Evolutionary conservation across 2,797 vertebrate genomes (phyloP), one percentile per base, ranked within the genome.

Genomic region (Ptychobarbus kaznakovi): DNA sequence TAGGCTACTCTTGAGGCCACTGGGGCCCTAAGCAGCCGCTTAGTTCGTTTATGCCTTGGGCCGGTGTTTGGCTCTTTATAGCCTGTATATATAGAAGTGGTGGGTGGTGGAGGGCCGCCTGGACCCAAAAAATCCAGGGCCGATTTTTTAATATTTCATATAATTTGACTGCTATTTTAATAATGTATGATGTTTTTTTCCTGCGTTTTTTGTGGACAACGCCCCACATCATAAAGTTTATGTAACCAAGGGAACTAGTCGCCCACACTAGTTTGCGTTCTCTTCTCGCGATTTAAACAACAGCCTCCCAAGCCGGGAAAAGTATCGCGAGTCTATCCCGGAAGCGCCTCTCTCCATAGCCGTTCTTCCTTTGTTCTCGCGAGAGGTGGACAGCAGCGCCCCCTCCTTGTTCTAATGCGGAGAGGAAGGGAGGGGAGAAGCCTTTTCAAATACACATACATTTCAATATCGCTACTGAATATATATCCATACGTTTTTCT

Each of bases 361-460:
- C 1, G 7, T n/a, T 16, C 77, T 72, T 2, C 0, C 2, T 13
- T 28, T 76, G 73, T 87, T 95, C 92, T 95, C 95, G 95, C 95
- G 95, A 95, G 91, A 95, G 32, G 15, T 87, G 87, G 2, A 1
- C 74, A 86, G 91, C 90, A 94, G 95, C 95, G 93, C 95, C 95
- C 94, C 89, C 93, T 91, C 89, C 92, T 91, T 92, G 86, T 89
- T 87, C 84, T 92, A 90, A 89, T 90, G 89, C 90, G 88, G 88
- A 86, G 90, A 92, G 90, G 87, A 91, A 94, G 89, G 92, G 93
- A 93, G 92, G 93, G 92, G 84, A 91, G 90, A 94, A 90, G 88
- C 83, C 91, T 93, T 89, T 91, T 93, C 86, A 93, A 93, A 93
- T 84, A 89, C 78, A 90, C 89, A 92, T 92, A 92, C 90, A 90